Evolutionary conservation across 2,888 invertebrate species (phyloP), one percentile per base, ranked within the genome.

Genomic region (Caenorhabditis virilis): DNA sequence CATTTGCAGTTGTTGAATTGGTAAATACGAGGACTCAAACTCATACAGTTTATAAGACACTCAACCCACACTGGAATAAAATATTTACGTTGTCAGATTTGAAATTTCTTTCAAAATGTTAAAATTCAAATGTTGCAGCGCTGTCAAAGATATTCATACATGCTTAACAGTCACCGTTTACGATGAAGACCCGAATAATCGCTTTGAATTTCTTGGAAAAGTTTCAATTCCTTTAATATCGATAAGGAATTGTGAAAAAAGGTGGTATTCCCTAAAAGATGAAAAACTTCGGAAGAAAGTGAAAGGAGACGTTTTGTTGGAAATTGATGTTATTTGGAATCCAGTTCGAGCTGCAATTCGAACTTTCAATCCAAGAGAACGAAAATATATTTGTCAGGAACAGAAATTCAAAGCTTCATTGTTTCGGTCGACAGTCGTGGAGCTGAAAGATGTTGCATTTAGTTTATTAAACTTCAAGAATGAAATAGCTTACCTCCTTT

Each of bases 101-200:
- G 15, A 16, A 25, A 1, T 27, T 46, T 27, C 25, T 16, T 7
- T 3, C n/a, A 7, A 25, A 35, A 18, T 5, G 7, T 4, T 39
- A 4, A 7, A 22, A 20, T 5, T 20, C n/a, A n/a, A 39, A 20
- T 25, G 33, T 56, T 72, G 49, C 78, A 86, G 86, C 64, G 78
- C 83, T 64, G 85, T 87, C 35, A 85, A 94, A 83, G 98, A 98
- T 84, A 92, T 98, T 72, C 93, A 95, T 79, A 91, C 93, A 51
- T 89, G 92, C 47, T 86, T 98, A 71, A 97, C 98, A 83, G 87
- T 98, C 50, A 95, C 95, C 0, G 93, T 98, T 0, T 97, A 90
- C 84, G 97, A 98, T 83, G 97, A 98, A 85, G 97, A 98, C 84
- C 89, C 94, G 63, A 95, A 95, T 84, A 95, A 95, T 85, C 94